Conservation (phyloP, 2,113 vertebrate genomes). For the Centropus unirufus region DNA sequence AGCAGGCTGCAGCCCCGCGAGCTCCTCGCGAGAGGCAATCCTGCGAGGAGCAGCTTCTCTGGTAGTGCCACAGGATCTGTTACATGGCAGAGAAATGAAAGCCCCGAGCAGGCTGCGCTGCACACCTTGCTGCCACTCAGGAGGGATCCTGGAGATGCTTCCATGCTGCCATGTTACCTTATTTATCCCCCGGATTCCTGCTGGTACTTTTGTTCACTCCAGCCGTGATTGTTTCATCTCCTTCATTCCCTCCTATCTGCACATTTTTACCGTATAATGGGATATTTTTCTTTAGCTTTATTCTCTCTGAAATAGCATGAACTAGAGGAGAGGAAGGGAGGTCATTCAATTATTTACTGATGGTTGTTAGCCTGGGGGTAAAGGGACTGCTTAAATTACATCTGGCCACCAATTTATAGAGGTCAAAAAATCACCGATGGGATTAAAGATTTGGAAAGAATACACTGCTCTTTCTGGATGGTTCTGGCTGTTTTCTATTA, state of each 20-base stretch:
- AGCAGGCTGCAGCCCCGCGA: background rate
- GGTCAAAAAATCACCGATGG: conserved; percentile 47
- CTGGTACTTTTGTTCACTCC: background rate
- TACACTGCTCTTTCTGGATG: conserved; percentile 11
- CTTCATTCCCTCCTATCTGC: background rate
- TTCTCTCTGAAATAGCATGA: background rate
- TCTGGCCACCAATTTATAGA: conserved; percentile 38
- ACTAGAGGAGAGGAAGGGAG: background rate
- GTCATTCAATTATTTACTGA: conserved; percentile 49
- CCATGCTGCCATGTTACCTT: background rate
- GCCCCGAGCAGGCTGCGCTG: background rate
- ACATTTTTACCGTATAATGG: conserved; percentile 43
- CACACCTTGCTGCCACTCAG: background rate
- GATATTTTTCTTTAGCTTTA: conserved; percentile 23
- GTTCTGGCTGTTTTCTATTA: conserved; percentile 14
- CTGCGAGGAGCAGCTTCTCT: background rate
- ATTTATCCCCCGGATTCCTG: conserved; percentile 12
- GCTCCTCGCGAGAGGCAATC: background rate
- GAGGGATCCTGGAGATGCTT: background rate
- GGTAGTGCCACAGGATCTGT: background rate
- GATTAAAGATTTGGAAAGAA: conserved; percentile 50
- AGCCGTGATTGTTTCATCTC: conserved; percentile 33
- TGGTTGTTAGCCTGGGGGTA: conserved; percentile 32
- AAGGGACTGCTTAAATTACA: conserved; percentile 38
- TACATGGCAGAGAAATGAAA: background rate